A percentile compares a stretch with the other conserved stretches of the same genome.
Evolutionary conservation across 2,888 invertebrate genomes (phyloP).

Genomic region (Mythimna loreyi): DNA sequence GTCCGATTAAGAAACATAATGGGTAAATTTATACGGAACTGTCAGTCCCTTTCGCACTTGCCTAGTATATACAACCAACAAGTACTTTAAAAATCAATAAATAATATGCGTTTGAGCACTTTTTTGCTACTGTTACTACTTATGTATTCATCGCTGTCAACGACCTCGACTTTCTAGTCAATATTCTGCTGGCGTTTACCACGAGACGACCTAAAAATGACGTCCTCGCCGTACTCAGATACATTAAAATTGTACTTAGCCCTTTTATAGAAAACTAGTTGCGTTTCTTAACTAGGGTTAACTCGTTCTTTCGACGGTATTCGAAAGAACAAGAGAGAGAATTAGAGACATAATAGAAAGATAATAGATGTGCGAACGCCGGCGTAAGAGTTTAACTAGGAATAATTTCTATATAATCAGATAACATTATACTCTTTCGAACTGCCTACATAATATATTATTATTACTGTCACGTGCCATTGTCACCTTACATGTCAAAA

Average conservation of each 20-base stretch:
- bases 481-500: too few relatives aligned
- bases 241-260: not conserved
- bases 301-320: too few relatives aligned
- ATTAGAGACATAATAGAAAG: too few relatives aligned
- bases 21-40: too few relatives aligned
- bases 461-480: too few relatives aligned
- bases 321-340: too few relatives aligned
- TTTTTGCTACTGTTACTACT: conserved; percentile 34
- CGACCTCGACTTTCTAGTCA: conserved; percentile 48
- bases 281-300: not conserved
- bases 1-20: too few relatives aligned
- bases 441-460: too few relatives aligned
- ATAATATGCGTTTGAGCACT: not conserved
- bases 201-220: conserved; percentile 18
- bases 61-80: not conserved
- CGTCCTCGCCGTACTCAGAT: conserved; percentile 1
- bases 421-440: too few relatives aligned
- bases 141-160: conserved; percentile 43
- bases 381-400: too few relatives aligned
- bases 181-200: conserved; percentile 39
- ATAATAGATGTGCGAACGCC: too few relatives aligned
- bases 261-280: not conserved
- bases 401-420: not conserved
- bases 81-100: not conserved
- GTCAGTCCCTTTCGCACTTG: too few relatives aligned